Base-by-base conservation (phyloP, 1,140 invertebrate species). In the Andricus grossulariae region DNA sequence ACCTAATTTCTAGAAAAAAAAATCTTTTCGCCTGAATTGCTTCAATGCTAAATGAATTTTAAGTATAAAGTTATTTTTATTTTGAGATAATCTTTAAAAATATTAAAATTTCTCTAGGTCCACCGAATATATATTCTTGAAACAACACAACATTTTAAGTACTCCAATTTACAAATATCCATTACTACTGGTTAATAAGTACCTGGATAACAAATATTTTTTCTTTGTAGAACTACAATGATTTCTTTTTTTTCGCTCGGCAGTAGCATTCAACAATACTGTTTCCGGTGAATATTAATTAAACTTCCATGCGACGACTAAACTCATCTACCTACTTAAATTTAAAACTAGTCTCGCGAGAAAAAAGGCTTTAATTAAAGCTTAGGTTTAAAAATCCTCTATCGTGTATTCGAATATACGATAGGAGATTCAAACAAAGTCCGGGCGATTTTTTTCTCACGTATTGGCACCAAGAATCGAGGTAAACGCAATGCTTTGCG, bases 211-310 rank as follows among this genome's bases (percentile, higher is more conserved):
- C 25, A 32, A 32, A 32, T 32, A 32, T 32, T 2, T 32, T 32
- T 16, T 66, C 2, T 32, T 45, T 8, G n/a, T 25, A 66, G n/a
- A 39, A 66, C 60, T 66, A 39, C 25, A 16, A 66, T 39, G 4
- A 39, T 25, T 66, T 11, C 16, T 15, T 66, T 66, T 32, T 66
- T 39, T 32, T 66, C 57, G 25, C 60, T 66, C 60, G 32, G 25
- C 25, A 66, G 60, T 66, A 39, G 10, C 60, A 66, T 66, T 66
- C 32, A 32, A 66, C 15, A 66, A 66, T 66, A 66, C 60, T 66
- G 60, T 39, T 66, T 66, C 25, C 60, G 60, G 60, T 66, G 25
- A 8, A 66, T 66, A 66, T 39, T 39, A 66, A 66, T 66, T 66
- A 66, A 15, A 66, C 32, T 66, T 39, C 3, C 15, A 66, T 66